phyloP scores from a whole-genome alignment of 2,113 vertebrate genomes.

The Trochalopteron elliotii region DNA sequence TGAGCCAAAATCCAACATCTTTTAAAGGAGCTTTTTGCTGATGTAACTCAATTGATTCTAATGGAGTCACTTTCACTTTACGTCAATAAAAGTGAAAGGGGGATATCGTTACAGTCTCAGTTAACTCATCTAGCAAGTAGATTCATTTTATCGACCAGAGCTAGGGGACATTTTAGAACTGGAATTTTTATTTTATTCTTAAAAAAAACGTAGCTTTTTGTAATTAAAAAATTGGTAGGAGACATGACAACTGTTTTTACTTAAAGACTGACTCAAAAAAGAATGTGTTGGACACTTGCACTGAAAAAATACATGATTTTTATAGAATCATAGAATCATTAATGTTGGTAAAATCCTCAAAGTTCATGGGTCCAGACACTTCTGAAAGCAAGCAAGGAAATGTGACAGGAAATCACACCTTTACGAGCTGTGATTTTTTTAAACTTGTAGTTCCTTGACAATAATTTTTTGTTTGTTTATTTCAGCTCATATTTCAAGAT shows the following conservation, averaged over 20 bases:
- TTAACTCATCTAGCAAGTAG: neutral
- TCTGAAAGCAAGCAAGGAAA: neutral
- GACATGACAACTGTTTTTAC: neutral
- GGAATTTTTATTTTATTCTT: neutral
- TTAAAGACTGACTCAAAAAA: neutral
- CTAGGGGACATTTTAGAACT: neutral
- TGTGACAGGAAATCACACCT: neutral
- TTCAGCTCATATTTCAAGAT: neutral
- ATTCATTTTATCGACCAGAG: neutral
- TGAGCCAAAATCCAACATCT: neutral
- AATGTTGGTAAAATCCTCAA: neutral
- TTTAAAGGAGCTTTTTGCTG: neutral
- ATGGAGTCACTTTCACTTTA: constrained; percentile 18
- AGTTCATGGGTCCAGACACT: neutral
- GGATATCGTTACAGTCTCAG: neutral
- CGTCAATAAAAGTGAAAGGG: neutral
- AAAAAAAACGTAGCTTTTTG: neutral
- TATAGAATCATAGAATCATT: accelerated
- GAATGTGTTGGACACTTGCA: neutral
- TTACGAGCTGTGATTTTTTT: neutral
- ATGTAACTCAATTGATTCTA: constrained; percentile 16
- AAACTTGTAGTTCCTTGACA: neutral
- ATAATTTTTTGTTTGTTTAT: neutral
- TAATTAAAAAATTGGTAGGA: neutral
- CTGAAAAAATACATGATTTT: neutral